Evolutionary conservation across 2,797 vertebrate genomes (phyloP), one percentile per base, ranked within the genome.

Genomic region (Sardinella longiceps): DNA sequence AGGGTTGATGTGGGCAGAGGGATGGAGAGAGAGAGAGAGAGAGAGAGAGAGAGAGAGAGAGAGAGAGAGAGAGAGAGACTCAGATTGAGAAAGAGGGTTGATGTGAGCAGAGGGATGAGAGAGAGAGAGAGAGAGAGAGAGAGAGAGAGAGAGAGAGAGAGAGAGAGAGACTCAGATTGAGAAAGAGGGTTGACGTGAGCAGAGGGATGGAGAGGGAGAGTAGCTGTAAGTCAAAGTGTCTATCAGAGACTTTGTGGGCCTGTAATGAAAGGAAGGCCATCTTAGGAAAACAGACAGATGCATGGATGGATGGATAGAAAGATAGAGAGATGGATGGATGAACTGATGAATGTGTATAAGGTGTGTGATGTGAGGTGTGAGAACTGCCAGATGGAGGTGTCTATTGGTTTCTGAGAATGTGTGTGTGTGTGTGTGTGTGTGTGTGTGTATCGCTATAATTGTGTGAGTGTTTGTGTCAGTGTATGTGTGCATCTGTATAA

Each of bases 271-370:
- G 28, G 25, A 30, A 7, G 30, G 6, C 66, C 30, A 33, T 33
- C 30, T 74, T 39, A 74, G 20, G 66, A 39, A 74, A 74, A 74
- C 14, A 37, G 66, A 74, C 66, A 39, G 66, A 74, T 74, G 66
- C 30, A 74, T 37, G 12, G 63, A 70, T 33, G 11, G 63, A 70
- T 63, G 12, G 60, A 63, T 28, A 11, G 28, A 11, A 1, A 28
- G 60, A 60, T 60, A n/a, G 56, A 60, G n/a, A 5, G 51, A 58
- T 58, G 53, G 53, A 58, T 58, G 53, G 53, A 58, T 60, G 4
- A 10, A 60, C 33, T 74, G 30, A 74, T 37, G 66, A 74, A 33
- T 74, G 66, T 33, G 60, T 63, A 14, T 63, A 18, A 33, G 66
- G 66, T 5, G 3, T 14, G 15, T 33, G 15, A 37, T 37, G 6